A percentile compares a stretch with the other conserved stretches of the same genome.
Evolutionary conservation across 2,888 invertebrate genomes (phyloP).

Genomic region (Limnephilus lunatus): DNA sequence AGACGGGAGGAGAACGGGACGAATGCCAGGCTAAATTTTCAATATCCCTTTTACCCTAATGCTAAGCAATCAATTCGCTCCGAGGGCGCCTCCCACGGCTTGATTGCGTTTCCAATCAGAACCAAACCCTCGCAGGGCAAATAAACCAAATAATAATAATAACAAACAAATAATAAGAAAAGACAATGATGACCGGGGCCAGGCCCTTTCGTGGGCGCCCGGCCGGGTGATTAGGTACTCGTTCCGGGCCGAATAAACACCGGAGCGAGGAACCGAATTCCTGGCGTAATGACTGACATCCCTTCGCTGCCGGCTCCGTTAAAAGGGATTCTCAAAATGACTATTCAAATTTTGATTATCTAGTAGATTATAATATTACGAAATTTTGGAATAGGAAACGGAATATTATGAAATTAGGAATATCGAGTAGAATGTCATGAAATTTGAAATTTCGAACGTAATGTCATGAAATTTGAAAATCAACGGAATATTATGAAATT

Average conservation of each 20-base stretch:
- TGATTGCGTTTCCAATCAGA: conserved; percentile 3
- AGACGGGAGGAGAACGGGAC: no score
- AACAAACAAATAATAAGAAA: conserved; percentile 36
- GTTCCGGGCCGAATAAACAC: conserved; percentile 43
- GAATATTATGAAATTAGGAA: no score
- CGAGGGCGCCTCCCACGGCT: conserved; percentile 42
- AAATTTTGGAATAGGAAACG: no score
- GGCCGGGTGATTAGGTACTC: conserved; percentile 4
- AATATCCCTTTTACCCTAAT: not conserved
- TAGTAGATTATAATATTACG: not conserved
- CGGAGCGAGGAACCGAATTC: conserved; percentile 39
- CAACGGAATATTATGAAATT: not conserved
- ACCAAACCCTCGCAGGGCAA: not conserved
- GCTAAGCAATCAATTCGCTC: not conserved
- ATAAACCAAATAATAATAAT: conserved; percentile 13
- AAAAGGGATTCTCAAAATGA: conserved; percentile 15
- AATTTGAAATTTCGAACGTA: not conserved
- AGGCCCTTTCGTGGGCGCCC: not conserved
- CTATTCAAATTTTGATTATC: not conserved
- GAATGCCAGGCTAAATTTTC: not conserved
- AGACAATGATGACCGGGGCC: conserved; percentile 16
- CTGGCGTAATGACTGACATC: conserved; percentile 53
- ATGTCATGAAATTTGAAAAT: not conserved
- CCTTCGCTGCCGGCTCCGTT: conserved; percentile 24
- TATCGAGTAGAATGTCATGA: no score